Evolutionary conservation across 2,113 vertebrate genomes (phyloP).

Genomic region (Eulemur macaco): DNA sequence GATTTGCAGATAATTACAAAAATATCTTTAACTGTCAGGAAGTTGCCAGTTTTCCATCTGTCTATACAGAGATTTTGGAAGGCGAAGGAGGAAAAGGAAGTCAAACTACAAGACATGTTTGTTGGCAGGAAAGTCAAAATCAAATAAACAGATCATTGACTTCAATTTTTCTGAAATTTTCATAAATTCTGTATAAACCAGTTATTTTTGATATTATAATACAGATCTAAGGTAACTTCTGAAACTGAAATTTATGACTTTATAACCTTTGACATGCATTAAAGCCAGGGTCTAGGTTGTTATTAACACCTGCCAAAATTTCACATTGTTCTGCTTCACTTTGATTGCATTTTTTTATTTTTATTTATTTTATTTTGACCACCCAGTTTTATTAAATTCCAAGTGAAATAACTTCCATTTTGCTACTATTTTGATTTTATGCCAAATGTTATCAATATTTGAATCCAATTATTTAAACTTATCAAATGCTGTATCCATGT

Average conservation of each 20-base stretch:
- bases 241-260: background rate
- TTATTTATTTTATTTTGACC: background rate
- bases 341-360: background rate
- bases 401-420: background rate
- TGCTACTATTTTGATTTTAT: background rate
- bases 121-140: background rate
- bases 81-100: background rate
- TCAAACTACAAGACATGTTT: background rate
- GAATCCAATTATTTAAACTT: background rate
- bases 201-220: constrained; percentile 1
- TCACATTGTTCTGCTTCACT: background rate
- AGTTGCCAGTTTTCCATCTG: background rate
- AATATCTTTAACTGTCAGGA: background rate
- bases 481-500: background rate
- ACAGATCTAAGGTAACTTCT: background rate
- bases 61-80: background rate
- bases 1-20: constrained; percentile 24
- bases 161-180: background rate
- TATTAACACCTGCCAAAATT: background rate
- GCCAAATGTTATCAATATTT: background rate
- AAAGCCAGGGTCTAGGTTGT: background rate
- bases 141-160: background rate
- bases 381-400: background rate
- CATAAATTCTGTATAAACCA: background rate
- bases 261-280: background rate